These are phyloP conservation scores for Beaufortia kweichowensis DNA, from an alignment of 2,113 vertebrate genomes.

Conservation along the genomic window DNA sequence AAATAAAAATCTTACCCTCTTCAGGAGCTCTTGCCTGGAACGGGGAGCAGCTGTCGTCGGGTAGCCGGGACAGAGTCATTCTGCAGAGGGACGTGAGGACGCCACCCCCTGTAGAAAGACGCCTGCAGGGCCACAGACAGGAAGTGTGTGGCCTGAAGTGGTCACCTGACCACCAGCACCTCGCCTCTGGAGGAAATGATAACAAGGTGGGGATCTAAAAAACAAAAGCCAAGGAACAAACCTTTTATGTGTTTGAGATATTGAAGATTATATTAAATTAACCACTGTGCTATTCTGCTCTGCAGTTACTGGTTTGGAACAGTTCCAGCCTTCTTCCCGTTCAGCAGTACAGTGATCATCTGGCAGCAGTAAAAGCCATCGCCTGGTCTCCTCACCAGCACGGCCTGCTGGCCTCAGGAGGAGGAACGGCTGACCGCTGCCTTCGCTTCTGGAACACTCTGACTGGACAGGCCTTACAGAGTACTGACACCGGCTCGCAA, in stretches of 20 bases:
- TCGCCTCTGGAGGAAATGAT: conserved; percentile 80
- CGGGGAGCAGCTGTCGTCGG: conserved; percentile 80
- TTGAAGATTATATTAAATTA: too few species aligned
- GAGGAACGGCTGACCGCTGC: conserved; percentile 79
- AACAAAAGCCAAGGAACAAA: neutral
- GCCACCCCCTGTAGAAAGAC: conserved; percentile 70
- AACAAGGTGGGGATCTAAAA: conserved; percentile 70
- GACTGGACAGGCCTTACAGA: conserved; percentile 80
- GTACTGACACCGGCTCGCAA: conserved; percentile 79
- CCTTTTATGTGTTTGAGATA: too few species aligned
- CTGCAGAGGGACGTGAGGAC: conserved; percentile 77
- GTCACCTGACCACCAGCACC: conserved; percentile 83
- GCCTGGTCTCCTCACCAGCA: conserved; percentile 82
- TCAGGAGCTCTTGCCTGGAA: conserved; percentile 81
- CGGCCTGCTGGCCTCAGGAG: conserved; percentile 77
- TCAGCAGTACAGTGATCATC: conserved; percentile 80
- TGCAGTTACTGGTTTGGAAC: conserved; percentile 79
- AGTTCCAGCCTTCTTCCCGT: conserved; percentile 78
- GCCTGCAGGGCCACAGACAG: conserved; percentile 79
- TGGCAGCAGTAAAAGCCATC: conserved; percentile 79
- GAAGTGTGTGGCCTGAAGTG: conserved; percentile 82
- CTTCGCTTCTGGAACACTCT: conserved; percentile 82
- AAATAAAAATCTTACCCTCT: neutral
- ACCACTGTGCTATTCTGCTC: too few species aligned
- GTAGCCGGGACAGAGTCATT: conserved; percentile 78